A percentile compares a stretch with the other conserved stretches of the same genome.
Evolutionary conservation across 2,113 vertebrate genomes (phyloP).

Genomic region (Podiceps cristatus): DNA sequence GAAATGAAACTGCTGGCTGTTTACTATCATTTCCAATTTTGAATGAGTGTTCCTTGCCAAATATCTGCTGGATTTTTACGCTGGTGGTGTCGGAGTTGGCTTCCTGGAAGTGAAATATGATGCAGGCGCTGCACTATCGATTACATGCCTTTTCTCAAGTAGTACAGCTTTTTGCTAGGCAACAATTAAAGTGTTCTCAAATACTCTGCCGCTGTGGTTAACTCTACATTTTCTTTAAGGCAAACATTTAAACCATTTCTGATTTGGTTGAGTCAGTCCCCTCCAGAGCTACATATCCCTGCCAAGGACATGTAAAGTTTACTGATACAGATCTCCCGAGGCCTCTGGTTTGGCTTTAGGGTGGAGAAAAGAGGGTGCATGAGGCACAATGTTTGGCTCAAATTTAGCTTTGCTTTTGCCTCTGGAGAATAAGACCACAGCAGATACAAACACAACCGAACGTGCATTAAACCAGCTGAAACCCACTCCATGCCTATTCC

Average conservation of each 20-base stretch:
- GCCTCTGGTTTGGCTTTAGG: background rate
- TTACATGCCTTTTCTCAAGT: background rate
- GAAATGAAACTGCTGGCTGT: background rate
- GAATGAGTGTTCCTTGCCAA: background rate
- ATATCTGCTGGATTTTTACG: background rate
- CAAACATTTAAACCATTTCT: background rate
- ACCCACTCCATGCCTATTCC: background rate
- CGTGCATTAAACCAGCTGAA: background rate
- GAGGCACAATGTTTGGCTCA: background rate
- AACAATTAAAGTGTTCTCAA: background rate
- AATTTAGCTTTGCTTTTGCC: slow-evolving; percentile 24
- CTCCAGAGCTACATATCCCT: background rate
- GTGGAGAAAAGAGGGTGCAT: background rate
- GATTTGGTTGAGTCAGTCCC: background rate
- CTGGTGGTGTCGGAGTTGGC: background rate
- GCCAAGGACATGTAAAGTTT: background rate
- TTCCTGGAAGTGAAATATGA: background rate
- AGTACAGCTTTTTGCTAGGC: background rate
- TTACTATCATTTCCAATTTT: background rate
- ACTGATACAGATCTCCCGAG: background rate
- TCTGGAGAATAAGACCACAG: background rate
- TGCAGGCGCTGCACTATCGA: rapidly evolving
- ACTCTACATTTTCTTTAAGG: background rate
- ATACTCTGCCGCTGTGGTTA: background rate
- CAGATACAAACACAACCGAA: background rate